phyloP scores from a whole-genome alignment of 2,888 invertebrate genomes.

The Tachystola acroxantha region DNA sequence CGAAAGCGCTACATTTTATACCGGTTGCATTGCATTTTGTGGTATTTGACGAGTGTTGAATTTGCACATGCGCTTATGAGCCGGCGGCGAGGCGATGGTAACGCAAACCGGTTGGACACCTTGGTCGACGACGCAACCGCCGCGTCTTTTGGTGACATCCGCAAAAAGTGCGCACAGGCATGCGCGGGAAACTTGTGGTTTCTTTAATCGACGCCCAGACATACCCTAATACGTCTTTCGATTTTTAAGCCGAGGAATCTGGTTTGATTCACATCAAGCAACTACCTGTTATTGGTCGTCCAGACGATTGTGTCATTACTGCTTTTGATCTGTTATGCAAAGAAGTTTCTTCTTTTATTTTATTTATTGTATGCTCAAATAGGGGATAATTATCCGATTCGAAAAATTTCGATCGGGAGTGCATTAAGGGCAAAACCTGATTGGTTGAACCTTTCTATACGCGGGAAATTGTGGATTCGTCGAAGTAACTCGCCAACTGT shows the following conservation, averaged over 20 bases:
- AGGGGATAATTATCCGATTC: too few relatives aligned
- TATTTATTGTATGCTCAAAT: too few relatives aligned
- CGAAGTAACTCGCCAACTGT: constrained; percentile 40
- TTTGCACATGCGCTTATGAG: constrained; percentile 70
- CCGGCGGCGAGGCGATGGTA: constrained; percentile 48
- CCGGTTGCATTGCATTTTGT: constrained; percentile 50
- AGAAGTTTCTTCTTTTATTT: too few relatives aligned
- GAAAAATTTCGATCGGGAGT: too few relatives aligned
- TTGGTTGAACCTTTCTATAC: not conserved
- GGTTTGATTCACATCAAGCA: not conserved
- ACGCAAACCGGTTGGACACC: constrained; percentile 71
- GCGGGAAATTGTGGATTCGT: constrained; percentile 12
- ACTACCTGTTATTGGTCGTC: not conserved
- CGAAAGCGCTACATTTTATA: not conserved
- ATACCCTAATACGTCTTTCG: not conserved
- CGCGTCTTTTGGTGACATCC: constrained; percentile 68
- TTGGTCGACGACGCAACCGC: constrained; percentile 60
- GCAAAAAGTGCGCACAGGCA: constrained; percentile 69
- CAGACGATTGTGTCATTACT: not conserved
- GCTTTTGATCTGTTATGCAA: too few relatives aligned
- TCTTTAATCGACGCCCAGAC: constrained; percentile 49
- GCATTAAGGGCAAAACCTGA: too few relatives aligned
- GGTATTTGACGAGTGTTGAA: constrained; percentile 71
- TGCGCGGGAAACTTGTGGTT: constrained; percentile 52
- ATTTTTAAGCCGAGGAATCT: not conserved